Evolutionary conservation across 35 echinoderm and acorn worm genomes (phyloP), one percentile per base, ranked within the genome.

Genomic region (Amphiura filiformis): DNA sequence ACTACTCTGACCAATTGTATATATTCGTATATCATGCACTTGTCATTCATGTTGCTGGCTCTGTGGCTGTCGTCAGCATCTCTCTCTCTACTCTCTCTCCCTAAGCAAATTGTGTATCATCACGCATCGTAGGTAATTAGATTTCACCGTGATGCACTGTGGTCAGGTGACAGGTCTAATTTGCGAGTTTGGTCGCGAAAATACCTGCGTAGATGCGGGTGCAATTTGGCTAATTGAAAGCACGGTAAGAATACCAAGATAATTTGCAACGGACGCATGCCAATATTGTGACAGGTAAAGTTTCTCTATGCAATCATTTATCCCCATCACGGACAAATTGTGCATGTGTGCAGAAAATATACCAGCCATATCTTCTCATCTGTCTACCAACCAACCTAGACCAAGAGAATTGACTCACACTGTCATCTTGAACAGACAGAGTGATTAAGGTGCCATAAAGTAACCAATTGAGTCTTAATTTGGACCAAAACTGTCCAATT

Each of bases 141-240:
- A 70, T 70, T 70, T 30, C 26, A 26, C 26, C 61, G 2, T 4
- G 26, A 30, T 26, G 61, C 61, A 70, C n/a, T 47, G 41, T 70
- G 28, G 61, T 70, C 61, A 30, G 15, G 26, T 70, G 61, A 70
- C 61, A 70, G 61, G 61, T 70, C 61, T 30, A 70, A 70, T 70
- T 70, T 70, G 15, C 17, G 61, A 70, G 61, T 70, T 15, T 70
- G 61, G 28, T 7, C 61, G 28, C 61, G 17, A n/a, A n/a, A 47
- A 47, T 47, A 47, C 41, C 61, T 70, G 61, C 61, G 28, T 70
- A 70, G 7, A n/a, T 70, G 61, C 26, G 15, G 61, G 17, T 52
- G 15, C 61, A 70, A 70, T 70, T 70, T 70, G 61, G 61, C 26
- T 70, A 70, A 70, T 70, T 70, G 61, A 70, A 70, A 70, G 61